phyloP scores from a whole-genome alignment of 2,113 vertebrate species.

The Lepus timidus region DNA sequence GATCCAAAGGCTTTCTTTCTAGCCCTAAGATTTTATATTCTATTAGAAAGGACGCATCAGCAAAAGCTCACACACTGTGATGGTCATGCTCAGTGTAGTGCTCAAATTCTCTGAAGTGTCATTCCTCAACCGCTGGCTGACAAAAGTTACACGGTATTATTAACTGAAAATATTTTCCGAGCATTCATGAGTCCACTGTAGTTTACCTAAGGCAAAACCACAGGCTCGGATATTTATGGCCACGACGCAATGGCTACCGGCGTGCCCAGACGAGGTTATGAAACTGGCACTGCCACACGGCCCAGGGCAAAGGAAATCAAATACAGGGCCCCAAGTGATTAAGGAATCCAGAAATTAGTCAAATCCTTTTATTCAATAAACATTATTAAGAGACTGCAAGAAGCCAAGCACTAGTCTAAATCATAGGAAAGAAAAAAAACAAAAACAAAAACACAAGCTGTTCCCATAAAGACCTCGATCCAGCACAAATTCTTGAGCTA shows the following conservation, averaged over 20 bases:
- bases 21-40: not conserved
- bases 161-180: conserved; percentile 71
- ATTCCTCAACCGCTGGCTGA: conserved; percentile 72
- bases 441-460: not conserved
- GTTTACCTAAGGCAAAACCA: conserved; percentile 51
- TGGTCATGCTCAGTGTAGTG: conserved; percentile 83
- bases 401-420: not conserved
- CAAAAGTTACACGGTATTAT: conserved; percentile 11
- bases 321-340: conserved; percentile 22
- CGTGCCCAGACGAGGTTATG: not conserved
- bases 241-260: not conserved
- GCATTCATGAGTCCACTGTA: conserved; percentile 44
- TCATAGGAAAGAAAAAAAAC: not conserved
- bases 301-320: conserved; percentile 65
- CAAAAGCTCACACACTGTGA: conserved; percentile 88
- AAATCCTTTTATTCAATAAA: conserved; percentile 66
- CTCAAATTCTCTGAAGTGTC: conserved; percentile 47
- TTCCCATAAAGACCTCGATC: not conserved
- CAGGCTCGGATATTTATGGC: conserved; percentile 15
- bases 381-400: conserved; percentile 39
- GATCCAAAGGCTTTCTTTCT: not conserved
- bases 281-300: not conserved
- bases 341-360: conserved; percentile 68
- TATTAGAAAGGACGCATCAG: conserved; percentile 86
- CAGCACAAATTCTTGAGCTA: not conserved